Evolutionary conservation across 2,888 invertebrate genomes (phyloP).

Genomic region (Helobdella robusta): DNA sequence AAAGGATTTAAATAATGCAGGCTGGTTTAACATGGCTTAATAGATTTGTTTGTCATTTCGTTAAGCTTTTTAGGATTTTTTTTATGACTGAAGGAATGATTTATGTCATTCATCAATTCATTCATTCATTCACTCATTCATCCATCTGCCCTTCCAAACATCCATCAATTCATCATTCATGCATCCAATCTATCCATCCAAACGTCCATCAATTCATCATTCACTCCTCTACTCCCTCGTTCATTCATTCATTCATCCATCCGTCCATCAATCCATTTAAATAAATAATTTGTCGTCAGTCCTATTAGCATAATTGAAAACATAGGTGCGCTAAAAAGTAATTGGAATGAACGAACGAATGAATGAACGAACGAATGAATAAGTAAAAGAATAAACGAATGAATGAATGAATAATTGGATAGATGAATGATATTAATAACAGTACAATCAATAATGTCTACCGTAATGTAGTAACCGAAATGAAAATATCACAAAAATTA

Average conservation of each 20-base stretch:
- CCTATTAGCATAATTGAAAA: background rate
- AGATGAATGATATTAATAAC: background rate
- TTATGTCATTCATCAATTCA: background rate
- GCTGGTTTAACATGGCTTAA: too few relatives aligned
- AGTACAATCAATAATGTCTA: too few relatives aligned
- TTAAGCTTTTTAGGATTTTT: too few relatives aligned
- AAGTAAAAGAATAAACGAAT: background rate
- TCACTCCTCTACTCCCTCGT: too few relatives aligned
- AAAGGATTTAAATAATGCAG: too few relatives aligned
- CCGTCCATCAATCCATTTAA: background rate
- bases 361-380: slow-evolving; percentile 10
- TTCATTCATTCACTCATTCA: background rate
- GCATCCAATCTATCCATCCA: background rate
- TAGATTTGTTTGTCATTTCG: too few relatives aligned
- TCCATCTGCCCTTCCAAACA: background rate
- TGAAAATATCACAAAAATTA: background rate
- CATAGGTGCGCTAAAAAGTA: background rate
- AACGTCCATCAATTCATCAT: background rate
- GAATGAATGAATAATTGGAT: slow-evolving; percentile 4
- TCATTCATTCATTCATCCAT: background rate
- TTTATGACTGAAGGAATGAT: too few relatives aligned
- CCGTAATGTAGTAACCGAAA: too few relatives aligned
- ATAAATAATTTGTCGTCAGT: too few relatives aligned
- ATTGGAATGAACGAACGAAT: background rate
- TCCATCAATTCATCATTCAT: background rate